Conservation (phyloP, 2,888 invertebrate genomes). For the Stenichneumon culpator region DNA sequence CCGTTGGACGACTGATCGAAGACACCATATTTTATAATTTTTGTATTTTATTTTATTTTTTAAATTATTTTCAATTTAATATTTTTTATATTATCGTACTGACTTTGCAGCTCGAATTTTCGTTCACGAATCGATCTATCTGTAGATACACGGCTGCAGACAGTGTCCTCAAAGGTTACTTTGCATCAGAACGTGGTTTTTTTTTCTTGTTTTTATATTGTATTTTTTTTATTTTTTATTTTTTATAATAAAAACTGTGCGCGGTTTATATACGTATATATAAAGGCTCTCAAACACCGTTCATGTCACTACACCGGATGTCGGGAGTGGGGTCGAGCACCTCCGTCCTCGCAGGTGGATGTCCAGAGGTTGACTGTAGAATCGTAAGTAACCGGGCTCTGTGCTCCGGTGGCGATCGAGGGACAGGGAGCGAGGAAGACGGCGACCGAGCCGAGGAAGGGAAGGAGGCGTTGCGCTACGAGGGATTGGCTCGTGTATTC, state of each 20-base stretch:
- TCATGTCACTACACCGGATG: constrained; percentile 84
- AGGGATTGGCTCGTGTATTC: constrained; percentile 77
- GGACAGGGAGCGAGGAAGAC: constrained; percentile 72
- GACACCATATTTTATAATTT: constrained; percentile 50
- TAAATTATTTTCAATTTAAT: background rate
- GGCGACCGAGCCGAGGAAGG: constrained; percentile 69
- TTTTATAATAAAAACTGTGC: constrained; percentile 2
- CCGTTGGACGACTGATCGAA: constrained; percentile 44
- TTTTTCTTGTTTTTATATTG: background rate
- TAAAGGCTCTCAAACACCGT: constrained; percentile 73
- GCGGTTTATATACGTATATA: background rate
- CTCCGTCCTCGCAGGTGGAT: constrained; percentile 85
- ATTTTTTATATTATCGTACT: background rate
- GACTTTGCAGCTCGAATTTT: background rate
- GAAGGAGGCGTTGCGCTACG: constrained; percentile 67
- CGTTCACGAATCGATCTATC: background rate
- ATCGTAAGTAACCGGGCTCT: constrained; percentile 81
- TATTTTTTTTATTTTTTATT: background rate
- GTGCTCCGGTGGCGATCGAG: constrained; percentile 72
- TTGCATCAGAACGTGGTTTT: constrained; percentile 3
- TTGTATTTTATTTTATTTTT: background rate
- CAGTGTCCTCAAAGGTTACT: constrained; percentile 28
- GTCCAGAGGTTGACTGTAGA: constrained; percentile 84
- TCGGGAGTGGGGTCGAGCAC: constrained; percentile 79
- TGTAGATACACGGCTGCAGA: constrained; percentile 22